A percentile compares a stretch with the other conserved stretches of the same genome.
Evolutionary conservation across 2,113 vertebrate genomes (phyloP).

Genomic region (Spea multiplicata): DNA sequence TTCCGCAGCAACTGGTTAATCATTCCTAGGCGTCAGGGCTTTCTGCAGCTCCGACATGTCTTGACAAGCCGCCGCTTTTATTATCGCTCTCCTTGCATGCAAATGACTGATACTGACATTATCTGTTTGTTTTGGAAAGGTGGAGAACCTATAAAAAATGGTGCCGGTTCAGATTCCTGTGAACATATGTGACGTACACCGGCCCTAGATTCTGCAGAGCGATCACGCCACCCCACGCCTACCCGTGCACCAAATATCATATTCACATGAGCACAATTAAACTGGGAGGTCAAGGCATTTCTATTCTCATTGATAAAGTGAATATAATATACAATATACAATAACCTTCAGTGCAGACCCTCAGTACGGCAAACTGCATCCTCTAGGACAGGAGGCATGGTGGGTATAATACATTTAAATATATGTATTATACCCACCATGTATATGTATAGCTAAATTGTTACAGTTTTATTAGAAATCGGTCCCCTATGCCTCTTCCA

Average conservation of each 20-base stretch:
- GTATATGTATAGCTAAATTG: no score
- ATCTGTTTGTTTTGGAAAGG: neutral
- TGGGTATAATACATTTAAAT: no score
- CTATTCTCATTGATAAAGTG: neutral
- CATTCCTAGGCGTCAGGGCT: neutral
- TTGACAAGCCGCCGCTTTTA: neutral
- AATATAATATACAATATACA: neutral
- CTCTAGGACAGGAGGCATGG: neutral
- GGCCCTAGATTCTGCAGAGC: neutral
- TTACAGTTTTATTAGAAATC: no score
- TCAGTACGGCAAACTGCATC: neutral
- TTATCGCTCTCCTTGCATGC: neutral
- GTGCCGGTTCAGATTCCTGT: constrained; percentile 13
- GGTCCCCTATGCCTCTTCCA: no score
- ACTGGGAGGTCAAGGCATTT: neutral
- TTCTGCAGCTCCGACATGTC: neutral
- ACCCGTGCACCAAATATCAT: neutral
- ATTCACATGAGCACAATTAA: no score
- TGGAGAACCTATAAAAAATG: neutral
- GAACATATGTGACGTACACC: neutral
- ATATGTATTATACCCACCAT: no score
- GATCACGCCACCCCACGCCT: neutral
- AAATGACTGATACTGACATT: constrained; percentile 4
- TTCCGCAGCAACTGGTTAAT: neutral
- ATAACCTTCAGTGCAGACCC: neutral